phyloP scores from a whole-genome alignment of 92 coral and sea anemone species.

The Umimayanthus chanpuru region DNA sequence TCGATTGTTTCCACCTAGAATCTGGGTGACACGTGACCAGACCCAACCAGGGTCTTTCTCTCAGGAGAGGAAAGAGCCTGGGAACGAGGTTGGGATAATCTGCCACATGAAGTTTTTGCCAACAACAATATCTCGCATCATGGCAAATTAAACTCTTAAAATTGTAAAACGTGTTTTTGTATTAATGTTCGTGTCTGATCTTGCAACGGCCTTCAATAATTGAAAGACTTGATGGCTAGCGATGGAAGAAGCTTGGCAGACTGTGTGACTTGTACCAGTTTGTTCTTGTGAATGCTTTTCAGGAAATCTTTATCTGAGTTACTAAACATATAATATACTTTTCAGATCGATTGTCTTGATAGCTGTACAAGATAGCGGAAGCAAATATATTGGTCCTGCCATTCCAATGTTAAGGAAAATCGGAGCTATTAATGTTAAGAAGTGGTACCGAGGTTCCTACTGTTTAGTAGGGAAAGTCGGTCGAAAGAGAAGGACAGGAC shows the following conservation, averaged over 20 bases:
- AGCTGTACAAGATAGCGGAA: not conserved
- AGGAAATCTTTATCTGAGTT: not conserved
- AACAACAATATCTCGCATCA: too few species aligned
- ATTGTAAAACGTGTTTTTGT: too few species aligned
- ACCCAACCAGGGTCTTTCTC: too few species aligned
- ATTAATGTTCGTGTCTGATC: too few species aligned
- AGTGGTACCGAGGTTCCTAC: not conserved
- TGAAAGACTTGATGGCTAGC: not conserved
- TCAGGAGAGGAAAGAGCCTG: too few species aligned
- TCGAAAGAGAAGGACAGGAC: constrained; percentile 5
- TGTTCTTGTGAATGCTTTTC: not conserved
- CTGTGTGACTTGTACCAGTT: not conserved
- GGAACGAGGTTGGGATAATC: too few species aligned
- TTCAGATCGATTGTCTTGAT: constrained; percentile 26
- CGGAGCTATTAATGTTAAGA: constrained; percentile 31
- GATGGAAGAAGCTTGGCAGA: not conserved
- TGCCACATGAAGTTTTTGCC: too few species aligned
- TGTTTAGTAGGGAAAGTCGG: constrained; percentile 35
- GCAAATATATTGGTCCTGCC: not conserved
- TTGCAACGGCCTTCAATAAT: too few species aligned
- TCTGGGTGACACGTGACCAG: too few species aligned
- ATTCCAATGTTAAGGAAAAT: constrained; percentile 30
- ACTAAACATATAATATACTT: not conserved
- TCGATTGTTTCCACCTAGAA: too few species aligned
- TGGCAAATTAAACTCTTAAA: too few species aligned